phyloP scores from a whole-genome alignment of 2,888 invertebrate species.

The Periphyllus acericola region DNA sequence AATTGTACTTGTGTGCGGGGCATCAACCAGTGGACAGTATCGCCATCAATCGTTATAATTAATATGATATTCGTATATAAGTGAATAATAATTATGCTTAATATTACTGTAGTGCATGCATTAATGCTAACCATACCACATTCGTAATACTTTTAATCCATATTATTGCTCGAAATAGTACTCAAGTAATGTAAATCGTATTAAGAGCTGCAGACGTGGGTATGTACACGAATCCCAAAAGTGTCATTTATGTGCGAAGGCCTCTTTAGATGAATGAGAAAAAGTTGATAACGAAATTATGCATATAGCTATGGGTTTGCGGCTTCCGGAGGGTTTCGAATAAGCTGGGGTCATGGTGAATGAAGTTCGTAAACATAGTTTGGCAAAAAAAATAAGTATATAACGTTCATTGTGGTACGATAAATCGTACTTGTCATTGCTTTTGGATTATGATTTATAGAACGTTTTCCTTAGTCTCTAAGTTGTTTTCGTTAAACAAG shows the following conservation, averaged over 20 bases:
- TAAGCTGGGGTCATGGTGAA: not conserved
- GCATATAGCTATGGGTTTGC: not conserved
- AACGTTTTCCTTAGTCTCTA: not conserved
- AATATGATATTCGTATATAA: too few relatives aligned
- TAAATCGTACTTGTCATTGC: slow-evolving; percentile 27
- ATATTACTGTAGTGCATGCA: too few relatives aligned
- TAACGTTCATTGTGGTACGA: not conserved
- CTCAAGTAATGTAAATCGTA: too few relatives aligned
- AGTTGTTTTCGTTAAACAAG: slow-evolving; percentile 3
- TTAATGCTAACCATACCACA: too few relatives aligned
- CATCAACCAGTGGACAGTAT: too few relatives aligned
- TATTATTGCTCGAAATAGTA: too few relatives aligned
- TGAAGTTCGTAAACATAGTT: not conserved
- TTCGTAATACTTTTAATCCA: too few relatives aligned
- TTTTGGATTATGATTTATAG: slow-evolving; percentile 38
- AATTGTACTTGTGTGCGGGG: too few relatives aligned
- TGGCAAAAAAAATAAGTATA: not conserved
- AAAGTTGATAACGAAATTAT: slow-evolving; percentile 22
- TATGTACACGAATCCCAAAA: not conserved
- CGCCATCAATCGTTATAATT: too few relatives aligned
- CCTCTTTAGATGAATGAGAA: not conserved
- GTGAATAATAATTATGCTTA: too few relatives aligned
- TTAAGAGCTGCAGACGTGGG: not conserved
- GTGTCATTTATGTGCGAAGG: not conserved
- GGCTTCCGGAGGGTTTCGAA: slow-evolving; percentile 19